phyloP scores from a whole-genome alignment of 1,140 invertebrate genomes.

The Drosophila lowei region DNA sequence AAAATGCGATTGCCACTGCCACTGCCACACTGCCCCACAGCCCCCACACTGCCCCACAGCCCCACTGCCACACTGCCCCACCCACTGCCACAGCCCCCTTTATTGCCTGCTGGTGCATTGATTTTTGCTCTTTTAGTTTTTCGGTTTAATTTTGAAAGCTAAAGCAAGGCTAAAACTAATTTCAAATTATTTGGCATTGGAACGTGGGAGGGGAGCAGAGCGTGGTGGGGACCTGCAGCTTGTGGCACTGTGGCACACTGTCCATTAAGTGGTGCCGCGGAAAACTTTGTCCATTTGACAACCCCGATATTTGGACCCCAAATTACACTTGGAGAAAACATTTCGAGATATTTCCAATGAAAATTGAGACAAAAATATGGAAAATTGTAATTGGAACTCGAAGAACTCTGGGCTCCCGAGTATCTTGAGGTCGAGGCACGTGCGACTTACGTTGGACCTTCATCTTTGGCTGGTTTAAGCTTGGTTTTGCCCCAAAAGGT shows the following conservation, averaged over 20 bases:
- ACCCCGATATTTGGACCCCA: slow-evolving; percentile 42
- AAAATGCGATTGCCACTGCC: slow-evolving; percentile 49
- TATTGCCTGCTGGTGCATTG: slow-evolving; percentile 41
- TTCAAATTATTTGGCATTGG: slow-evolving; percentile 75
- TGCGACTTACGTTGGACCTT: too few relatives aligned
- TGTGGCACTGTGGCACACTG: background rate
- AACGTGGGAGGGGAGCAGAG: background rate
- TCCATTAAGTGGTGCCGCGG: slow-evolving; percentile 62
- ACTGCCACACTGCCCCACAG: background rate
- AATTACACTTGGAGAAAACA: too few relatives aligned
- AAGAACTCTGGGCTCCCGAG: too few relatives aligned
- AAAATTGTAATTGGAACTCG: too few relatives aligned
- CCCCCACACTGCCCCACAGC: background rate
- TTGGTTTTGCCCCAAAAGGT: too few relatives aligned
- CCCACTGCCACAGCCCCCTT: too few relatives aligned
- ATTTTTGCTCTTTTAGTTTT: slow-evolving; percentile 48
- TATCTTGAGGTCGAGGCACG: too few relatives aligned
- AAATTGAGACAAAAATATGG: too few relatives aligned
- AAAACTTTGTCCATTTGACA: slow-evolving; percentile 53
- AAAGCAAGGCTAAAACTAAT: slow-evolving; percentile 74
- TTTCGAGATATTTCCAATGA: too few relatives aligned
- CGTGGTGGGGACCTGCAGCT: background rate
- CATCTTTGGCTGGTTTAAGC: too few relatives aligned
- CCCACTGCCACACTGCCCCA: background rate
- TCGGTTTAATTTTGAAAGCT: slow-evolving; percentile 66